phyloP scores from a whole-genome alignment of 2,888 invertebrate genomes.

The Tipula unca region DNA sequence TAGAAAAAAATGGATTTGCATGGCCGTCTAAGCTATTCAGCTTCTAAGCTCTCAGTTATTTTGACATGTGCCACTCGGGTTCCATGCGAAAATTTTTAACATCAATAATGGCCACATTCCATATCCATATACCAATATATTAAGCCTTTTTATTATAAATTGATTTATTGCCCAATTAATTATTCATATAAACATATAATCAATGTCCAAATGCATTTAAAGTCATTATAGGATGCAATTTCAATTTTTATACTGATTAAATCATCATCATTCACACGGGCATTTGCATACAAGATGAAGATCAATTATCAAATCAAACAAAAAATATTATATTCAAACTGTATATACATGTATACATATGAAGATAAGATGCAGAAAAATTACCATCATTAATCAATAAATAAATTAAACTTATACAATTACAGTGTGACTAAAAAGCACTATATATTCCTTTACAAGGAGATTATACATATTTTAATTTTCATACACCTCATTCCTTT shows the following conservation, averaged over 20 bases:
- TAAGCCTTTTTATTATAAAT: too few relatives aligned
- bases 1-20: too few relatives aligned
- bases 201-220: too few relatives aligned
- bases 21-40: too few relatives aligned
- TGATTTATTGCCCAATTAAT: neutral
- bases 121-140: too few relatives aligned
- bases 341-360: neutral
- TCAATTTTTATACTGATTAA: neutral
- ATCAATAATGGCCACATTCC: too few relatives aligned
- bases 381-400: conserved; percentile 14
- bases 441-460: neutral
- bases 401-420: neutral
- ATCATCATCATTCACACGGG: neutral
- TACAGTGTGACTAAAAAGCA: neutral
- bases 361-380: neutral
- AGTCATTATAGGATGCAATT: neutral
- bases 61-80: too few relatives aligned
- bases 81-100: too few relatives aligned
- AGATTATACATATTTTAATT: neutral
- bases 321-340: neutral
- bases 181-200: neutral
- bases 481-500: neutral
- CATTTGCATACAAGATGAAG: neutral
- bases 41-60: too few relatives aligned
- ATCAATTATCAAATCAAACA: conserved; percentile 8